These are phyloP conservation scores for Radopholus similis DNA, from an alignment of 1,140 invertebrate species.

Conservation along the genomic window DNA sequence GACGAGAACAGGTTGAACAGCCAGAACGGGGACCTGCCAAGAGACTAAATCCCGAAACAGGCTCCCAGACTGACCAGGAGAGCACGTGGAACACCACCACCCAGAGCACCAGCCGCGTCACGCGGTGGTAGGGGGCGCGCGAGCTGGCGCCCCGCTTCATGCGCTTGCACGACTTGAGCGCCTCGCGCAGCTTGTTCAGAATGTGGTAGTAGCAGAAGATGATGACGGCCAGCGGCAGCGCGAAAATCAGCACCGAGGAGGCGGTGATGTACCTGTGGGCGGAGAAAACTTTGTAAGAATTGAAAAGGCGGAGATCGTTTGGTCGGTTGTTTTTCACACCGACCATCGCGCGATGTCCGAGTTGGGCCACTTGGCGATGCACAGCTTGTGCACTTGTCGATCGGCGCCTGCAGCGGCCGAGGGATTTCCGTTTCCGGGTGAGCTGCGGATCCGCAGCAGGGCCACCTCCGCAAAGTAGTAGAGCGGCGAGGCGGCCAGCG, in stretches of 20 bases:
- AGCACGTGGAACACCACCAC: conserved; percentile 58
- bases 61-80: conserved; percentile 49
- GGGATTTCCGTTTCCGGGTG: too few species aligned
- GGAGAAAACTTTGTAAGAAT: not conserved
- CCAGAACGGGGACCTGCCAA: conserved; percentile 57
- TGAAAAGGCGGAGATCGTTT: not conserved
- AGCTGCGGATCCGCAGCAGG: conserved; percentile 8
- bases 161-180: conserved; percentile 50
- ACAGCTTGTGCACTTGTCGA: conserved; percentile 40
- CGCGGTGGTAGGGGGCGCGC: conserved; percentile 55
- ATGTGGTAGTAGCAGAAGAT: conserved; percentile 60
- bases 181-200: conserved; percentile 56
- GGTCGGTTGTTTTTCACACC: conserved; percentile 9
- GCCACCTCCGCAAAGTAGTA: conserved; percentile 52
- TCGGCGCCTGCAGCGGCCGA: not conserved
- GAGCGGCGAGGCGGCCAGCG: conserved; percentile 48
- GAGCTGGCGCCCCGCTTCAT: conserved; percentile 35
- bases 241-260: conserved; percentile 58
- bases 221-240: conserved; percentile 48
- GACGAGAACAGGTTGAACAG: conserved; percentile 58
- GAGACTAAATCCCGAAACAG: not conserved
- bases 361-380: conserved; percentile 58
- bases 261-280: conserved; percentile 56
- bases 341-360: conserved; percentile 50
- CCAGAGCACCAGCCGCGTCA: conserved; percentile 57